Base-by-base conservation (phyloP, 2,113 vertebrate genomes). In the Fregata magnificens region DNA sequence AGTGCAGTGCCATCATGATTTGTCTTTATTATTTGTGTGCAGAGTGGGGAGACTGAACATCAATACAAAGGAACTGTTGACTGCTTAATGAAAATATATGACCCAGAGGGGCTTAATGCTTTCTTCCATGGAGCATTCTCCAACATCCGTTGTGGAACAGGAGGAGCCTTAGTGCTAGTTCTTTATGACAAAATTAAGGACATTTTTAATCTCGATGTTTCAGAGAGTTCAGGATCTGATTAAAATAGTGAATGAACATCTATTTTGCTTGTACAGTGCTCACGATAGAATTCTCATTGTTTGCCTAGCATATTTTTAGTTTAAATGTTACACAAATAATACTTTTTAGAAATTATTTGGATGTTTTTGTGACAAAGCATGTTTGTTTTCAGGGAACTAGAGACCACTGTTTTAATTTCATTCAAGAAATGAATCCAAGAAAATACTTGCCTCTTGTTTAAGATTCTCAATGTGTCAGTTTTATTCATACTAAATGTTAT, bases 181-280 rank as follows among this genome's bases (percentile, higher is more conserved):
- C 85, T 98, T 44, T 96, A 98, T 76, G 96, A 96, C 49, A 97
- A 97, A 96, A 95, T 97, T 58, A 95, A 97, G 89, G 93, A 88
- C 14, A 36, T 97, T 47, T 40, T 98, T 45, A 61, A 88, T 78
- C 82, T 97, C 6, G 52, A 86, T 59, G 38, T 86, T 94, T 74
- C 73, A 24, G 17, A 55, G n/a, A 62, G 66, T 40, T 74, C 19
- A 63, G 12, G 73, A 85, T 69, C 67, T 70, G 86, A 86, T 52
- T 88, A 90, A 79, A 89, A 67, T 6, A 73, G 38, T 11, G 49
- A 45, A 34, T 55, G 49, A 72, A 34, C 45, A 32, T 38, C 26
- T 56, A 6, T 36, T 69, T 40, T 84, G 56, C 29, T 50, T 42
- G 16, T 42, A 44, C 32, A 36, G 13, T 28, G 24, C 58, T 69